These are phyloP conservation scores for Ornithorhynchus anatinus DNA, from an alignment of 2,113 vertebrate genomes.

Conservation along the genomic window DNA sequence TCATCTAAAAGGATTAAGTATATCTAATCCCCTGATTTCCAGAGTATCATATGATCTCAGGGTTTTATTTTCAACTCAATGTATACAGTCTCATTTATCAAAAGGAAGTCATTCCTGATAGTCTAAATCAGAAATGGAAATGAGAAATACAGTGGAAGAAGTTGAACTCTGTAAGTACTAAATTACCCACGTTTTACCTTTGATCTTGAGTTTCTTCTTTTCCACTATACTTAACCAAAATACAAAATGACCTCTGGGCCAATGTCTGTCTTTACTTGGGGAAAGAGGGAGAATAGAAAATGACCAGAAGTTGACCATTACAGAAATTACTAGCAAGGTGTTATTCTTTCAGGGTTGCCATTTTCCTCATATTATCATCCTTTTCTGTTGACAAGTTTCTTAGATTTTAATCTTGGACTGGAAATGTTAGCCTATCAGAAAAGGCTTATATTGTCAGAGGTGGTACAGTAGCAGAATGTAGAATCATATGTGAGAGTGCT, in stretches of 20 bases:
- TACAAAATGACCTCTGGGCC: slow-evolving; percentile 62
- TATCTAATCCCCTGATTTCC: slow-evolving; percentile 49
- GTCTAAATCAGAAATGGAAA: slow-evolving; percentile 13
- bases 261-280: slow-evolving; percentile 24
- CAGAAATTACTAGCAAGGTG: slow-evolving; percentile 57
- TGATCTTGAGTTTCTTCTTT: slow-evolving; percentile 44
- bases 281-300: slow-evolving; percentile 46
- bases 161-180: slow-evolving; percentile 37
- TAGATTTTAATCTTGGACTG: slow-evolving; percentile 71
- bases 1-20: slow-evolving; percentile 31
- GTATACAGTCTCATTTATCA: slow-evolving; percentile 7
- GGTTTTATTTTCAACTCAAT: slow-evolving; percentile 28
- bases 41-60: slow-evolving; percentile 27
- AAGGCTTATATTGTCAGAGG: slow-evolving; percentile 55
- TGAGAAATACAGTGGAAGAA: slow-evolving; percentile 9
- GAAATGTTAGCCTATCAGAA: slow-evolving; percentile 61
- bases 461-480: slow-evolving; percentile 29
- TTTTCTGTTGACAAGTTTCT: slow-evolving; percentile 64
- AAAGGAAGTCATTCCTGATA: slow-evolving; percentile 22
- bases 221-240: slow-evolving; percentile 54
- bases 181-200: slow-evolving; percentile 35
- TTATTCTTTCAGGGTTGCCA: slow-evolving; percentile 63
- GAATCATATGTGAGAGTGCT: slow-evolving; percentile 25
- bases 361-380: slow-evolving; percentile 58
- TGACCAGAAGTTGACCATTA: slow-evolving; percentile 50